Percentiles rank a stretch among this genome's conserved stretches.
These are phyloP conservation scores for Globodera ellingtonae DNA, from an alignment of 1,140 invertebrate genomes.

Conservation along the genomic window DNA sequence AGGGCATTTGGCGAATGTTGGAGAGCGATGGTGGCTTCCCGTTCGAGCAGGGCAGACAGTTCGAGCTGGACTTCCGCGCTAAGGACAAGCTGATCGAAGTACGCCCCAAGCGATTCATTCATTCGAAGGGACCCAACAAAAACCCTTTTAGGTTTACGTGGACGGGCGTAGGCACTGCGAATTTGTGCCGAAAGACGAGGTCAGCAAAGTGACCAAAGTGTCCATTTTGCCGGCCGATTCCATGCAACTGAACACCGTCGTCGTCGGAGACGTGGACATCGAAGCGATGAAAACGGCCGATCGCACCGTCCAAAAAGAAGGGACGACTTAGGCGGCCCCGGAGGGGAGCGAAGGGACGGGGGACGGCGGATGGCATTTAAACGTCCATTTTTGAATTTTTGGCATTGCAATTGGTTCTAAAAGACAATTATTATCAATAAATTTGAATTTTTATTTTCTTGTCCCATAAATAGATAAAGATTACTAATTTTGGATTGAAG, in stretches of 20 bases:
- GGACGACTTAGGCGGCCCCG: no score
- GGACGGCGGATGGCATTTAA: no score
- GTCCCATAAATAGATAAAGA: no score
- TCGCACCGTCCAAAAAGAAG: no score
- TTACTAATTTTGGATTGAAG: no score
- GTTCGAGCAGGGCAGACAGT: neutral
- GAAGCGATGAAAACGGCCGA: neutral
- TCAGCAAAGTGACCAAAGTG: neutral
- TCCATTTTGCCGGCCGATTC: neutral
- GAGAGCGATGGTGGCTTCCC: conserved; percentile 1
- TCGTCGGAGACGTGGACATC: neutral
- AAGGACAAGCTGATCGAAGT: conserved; percentile 4
- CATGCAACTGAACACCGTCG: neutral
- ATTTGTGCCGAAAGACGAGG: neutral
- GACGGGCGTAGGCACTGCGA: conserved; percentile 1
- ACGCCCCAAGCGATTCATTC: neutral
- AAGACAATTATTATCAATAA: no score
- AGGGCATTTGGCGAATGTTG: neutral
- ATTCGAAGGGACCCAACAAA: neutral
- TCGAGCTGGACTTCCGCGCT: neutral
- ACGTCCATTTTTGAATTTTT: no score
- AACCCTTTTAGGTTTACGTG: neutral
- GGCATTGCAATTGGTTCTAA: no score
- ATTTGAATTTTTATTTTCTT: no score
- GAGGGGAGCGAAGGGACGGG: no score